phyloP scores from a whole-genome alignment of 1,140 invertebrate genomes.

The Halictus rubicundus region DNA sequence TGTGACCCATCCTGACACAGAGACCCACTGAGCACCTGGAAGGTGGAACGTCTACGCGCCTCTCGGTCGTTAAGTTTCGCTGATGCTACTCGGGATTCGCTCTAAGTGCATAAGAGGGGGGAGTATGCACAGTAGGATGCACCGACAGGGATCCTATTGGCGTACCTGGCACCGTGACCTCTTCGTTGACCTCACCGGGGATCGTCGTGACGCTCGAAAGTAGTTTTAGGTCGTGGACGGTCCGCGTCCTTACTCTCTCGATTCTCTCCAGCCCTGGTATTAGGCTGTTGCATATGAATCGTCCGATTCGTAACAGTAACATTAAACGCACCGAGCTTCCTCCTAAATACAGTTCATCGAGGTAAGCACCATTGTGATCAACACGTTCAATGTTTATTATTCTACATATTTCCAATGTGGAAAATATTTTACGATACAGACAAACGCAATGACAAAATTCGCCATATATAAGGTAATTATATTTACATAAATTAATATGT shows the following conservation, averaged over 20 bases:
- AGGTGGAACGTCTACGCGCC: constrained; percentile 20
- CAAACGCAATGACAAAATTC: no score
- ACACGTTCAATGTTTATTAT: no score
- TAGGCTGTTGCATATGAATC: no score
- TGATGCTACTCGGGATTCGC: neutral
- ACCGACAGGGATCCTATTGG: constrained; percentile 35
- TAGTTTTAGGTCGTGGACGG: constrained; percentile 61
- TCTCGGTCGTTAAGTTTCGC: constrained; percentile 56
- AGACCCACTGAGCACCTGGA: constrained; percentile 75
- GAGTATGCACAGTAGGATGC: constrained; percentile 9
- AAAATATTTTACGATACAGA: no score
- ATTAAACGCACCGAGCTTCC: no score
- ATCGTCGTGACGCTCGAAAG: constrained; percentile 58
- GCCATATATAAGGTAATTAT: no score
- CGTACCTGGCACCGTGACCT: constrained; percentile 66
- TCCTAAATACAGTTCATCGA: no score
- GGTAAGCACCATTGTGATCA: no score
- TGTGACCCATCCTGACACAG: constrained; percentile 80
- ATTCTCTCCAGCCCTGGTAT: constrained; percentile 12
- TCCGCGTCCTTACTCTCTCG: constrained; percentile 53
- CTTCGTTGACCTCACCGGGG: constrained; percentile 49
- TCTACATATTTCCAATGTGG: no score
- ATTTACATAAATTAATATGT: no score
- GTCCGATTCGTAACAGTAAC: no score
- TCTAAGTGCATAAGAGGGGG: neutral